A percentile compares a stretch with the other conserved stretches of the same genome.
Conservation (phyloP, 2,888 invertebrate species). For the Malthinus seriepunctatus region DNA sequence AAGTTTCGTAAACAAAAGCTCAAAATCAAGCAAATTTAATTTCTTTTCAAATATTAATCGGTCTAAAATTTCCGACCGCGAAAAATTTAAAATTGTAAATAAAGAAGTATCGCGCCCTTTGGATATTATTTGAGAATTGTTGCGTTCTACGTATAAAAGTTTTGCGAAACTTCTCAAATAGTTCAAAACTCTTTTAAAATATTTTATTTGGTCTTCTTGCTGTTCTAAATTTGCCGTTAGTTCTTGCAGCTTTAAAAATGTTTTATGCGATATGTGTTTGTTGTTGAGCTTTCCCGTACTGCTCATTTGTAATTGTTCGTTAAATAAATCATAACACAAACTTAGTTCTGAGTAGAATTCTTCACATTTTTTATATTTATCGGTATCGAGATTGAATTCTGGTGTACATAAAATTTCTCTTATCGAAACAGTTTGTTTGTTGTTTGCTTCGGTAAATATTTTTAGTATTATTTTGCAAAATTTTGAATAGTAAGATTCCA, state of each 20-base stretch:
- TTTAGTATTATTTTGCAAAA: constrained; percentile 44
- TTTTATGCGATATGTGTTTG: constrained; percentile 59
- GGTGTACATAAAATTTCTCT: constrained; percentile 42
- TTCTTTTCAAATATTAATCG: constrained; percentile 70
- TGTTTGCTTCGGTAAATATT: constrained; percentile 38
- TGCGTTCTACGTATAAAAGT: constrained; percentile 49
- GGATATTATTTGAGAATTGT: constrained; percentile 46
- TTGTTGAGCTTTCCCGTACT: constrained; percentile 54
- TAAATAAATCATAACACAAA: constrained; percentile 9
- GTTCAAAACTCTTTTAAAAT: constrained; percentile 61
- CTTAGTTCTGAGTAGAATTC: constrained; percentile 34
- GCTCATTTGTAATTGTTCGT: constrained; percentile 31
- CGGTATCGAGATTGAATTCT: constrained; percentile 38
- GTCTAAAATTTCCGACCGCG: constrained; percentile 65
- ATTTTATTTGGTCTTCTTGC: constrained; percentile 50
- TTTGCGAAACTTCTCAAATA: constrained; percentile 63
- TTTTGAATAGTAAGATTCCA: constrained; percentile 36
- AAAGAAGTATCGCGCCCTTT: constrained; percentile 51
- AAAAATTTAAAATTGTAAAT: constrained; percentile 59
- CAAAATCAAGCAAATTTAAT: constrained; percentile 69
- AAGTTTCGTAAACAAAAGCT: constrained; percentile 68
- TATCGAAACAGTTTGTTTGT: constrained; percentile 35
- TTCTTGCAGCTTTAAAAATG: constrained; percentile 59
- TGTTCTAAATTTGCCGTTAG: constrained; percentile 45
- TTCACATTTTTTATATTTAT: constrained; percentile 36